Evolutionary conservation across 2,113 vertebrate species (phyloP).

Genomic region (Rafetus swinhoei): DNA sequence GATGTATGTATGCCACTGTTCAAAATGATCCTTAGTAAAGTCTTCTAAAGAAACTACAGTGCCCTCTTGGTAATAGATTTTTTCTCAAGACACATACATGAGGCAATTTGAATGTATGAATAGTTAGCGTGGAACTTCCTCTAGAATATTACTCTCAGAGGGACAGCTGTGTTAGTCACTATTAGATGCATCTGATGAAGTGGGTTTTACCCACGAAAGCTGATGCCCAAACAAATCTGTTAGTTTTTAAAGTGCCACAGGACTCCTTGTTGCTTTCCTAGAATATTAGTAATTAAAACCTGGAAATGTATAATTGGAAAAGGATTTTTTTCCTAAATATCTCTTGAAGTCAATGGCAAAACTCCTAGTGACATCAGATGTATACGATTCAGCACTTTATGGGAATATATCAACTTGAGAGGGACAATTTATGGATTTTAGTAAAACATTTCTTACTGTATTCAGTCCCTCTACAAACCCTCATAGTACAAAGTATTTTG

Average conservation of each 20-base stretch:
- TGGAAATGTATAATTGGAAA: not conserved
- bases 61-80: not conserved
- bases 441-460: not conserved
- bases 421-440: not conserved
- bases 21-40: not conserved
- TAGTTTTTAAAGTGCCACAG: no score
- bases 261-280: no score
- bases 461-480: not conserved
- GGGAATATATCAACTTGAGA: not conserved
- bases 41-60: not conserved
- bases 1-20: not conserved
- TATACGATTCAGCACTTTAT: not conserved
- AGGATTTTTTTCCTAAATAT: not conserved
- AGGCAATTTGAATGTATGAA: not conserved
- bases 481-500: not conserved
- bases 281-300: not conserved
- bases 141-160: not conserved
- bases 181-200: no score
- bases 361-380: not conserved
- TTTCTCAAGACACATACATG: not conserved
- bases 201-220: no score
- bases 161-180: no score
- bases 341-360: not conserved
- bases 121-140: not conserved
- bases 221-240: no score